These are phyloP conservation scores for Cantharis rustica DNA, from an alignment of 2,888 invertebrate species.

Conservation along the genomic window DNA sequence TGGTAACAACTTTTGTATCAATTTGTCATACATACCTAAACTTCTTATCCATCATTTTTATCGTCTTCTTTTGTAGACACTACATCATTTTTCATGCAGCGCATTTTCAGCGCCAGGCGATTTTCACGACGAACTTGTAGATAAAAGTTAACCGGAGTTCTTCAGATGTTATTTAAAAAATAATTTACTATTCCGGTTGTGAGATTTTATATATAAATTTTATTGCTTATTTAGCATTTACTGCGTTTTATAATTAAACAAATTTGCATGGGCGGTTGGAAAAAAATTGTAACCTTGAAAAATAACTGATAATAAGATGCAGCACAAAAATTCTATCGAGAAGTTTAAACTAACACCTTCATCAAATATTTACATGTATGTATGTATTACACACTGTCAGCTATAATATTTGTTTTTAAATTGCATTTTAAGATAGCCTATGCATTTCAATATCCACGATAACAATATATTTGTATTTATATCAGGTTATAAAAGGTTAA, in stretches of 20 bases:
- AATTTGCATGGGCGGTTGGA: not conserved
- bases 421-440: not conserved
- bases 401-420: not conserved
- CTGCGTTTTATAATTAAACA: not conserved
- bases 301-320: not conserved
- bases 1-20: conserved; percentile 48
- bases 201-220: not conserved
- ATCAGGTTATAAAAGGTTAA: not conserved
- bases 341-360: not conserved
- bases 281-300: not conserved
- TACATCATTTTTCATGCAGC: not conserved
- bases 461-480: not conserved
- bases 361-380: not conserved
- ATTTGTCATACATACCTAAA: conserved; percentile 37
- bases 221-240: not conserved
- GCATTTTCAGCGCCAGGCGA: not conserved
- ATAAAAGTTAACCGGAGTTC: not conserved
- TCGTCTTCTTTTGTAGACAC: not conserved
- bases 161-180: not conserved
- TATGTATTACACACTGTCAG: not conserved
- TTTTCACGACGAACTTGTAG: not conserved
- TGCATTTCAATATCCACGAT: not conserved
- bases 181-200: not conserved
- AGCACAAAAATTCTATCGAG: not conserved
- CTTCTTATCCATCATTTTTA: not conserved